These are phyloP conservation scores for Parasteatoda tepidariorum DNA, from an alignment of 1,140 invertebrate genomes.

Conservation along the genomic window DNA sequence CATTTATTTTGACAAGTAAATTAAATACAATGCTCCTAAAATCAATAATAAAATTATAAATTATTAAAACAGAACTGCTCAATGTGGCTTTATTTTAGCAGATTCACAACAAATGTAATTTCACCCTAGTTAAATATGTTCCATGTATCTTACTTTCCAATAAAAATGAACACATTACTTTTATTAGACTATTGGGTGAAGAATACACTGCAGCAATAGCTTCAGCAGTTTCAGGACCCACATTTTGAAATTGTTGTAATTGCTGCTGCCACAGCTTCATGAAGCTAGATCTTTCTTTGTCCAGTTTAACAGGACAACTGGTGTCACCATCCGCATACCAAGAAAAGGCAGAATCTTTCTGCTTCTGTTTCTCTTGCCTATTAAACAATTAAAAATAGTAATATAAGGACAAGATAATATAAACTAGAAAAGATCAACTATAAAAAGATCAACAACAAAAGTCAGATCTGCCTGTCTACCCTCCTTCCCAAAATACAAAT, in stretches of 20 bases:
- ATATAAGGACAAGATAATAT: neutral
- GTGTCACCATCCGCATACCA: constrained; percentile 54
- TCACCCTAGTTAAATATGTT: neutral
- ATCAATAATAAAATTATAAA: too few relatives aligned
- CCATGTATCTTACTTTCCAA: neutral
- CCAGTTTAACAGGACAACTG: constrained; percentile 44
- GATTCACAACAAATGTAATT: neutral
- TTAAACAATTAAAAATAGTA: neutral
- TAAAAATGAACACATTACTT: constrained; percentile 12
- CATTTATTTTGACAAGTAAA: too few relatives aligned
- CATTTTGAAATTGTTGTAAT: constrained; percentile 43
- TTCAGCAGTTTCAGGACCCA: constrained; percentile 43
- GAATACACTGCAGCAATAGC: constrained; percentile 27
- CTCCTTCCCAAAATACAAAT: neutral
- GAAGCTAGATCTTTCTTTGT: constrained; percentile 24
- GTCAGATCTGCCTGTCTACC: neutral
- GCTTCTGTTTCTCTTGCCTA: constrained; percentile 44
- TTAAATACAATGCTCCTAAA: too few relatives aligned
- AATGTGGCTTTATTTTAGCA: too few relatives aligned
- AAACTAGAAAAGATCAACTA: neutral
- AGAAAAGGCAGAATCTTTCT: constrained; percentile 44
- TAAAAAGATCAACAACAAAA: neutral
- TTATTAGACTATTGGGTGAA: neutral
- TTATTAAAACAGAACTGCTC: too few relatives aligned
- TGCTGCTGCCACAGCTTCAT: constrained; percentile 46